Conservation (phyloP, 2,888 invertebrate genomes). For the Galeruca laticollis region DNA sequence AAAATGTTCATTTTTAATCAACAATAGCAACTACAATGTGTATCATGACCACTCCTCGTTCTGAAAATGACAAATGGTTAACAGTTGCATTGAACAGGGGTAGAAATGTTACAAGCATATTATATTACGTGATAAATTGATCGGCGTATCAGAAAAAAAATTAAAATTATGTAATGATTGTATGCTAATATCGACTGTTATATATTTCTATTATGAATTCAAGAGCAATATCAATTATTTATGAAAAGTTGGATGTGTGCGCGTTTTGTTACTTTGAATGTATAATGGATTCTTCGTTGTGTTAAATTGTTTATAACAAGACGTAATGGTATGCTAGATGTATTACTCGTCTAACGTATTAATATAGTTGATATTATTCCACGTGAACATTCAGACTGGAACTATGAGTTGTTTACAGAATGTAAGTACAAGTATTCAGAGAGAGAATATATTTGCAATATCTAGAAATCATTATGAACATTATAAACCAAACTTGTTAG, state of each 20-base stretch:
- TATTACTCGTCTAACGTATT: background rate
- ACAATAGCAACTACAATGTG: conserved; percentile 22
- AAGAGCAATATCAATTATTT: conserved; percentile 27
- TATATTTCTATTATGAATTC: conserved; percentile 29
- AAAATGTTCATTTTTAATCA: conserved; percentile 27
- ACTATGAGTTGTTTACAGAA: background rate
- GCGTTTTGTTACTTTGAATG: background rate
- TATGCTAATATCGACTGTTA: conserved; percentile 46
- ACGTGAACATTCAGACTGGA: background rate
- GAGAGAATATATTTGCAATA: background rate
- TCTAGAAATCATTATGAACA: too few species aligned
- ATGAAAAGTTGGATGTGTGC: conserved; percentile 6
- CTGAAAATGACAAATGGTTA: conserved; percentile 36
- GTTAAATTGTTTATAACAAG: conserved; percentile 9
- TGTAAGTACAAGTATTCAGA: background rate
- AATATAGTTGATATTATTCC: background rate
- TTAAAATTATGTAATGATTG: conserved; percentile 48
- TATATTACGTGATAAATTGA: conserved; percentile 27
- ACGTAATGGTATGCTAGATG: background rate
- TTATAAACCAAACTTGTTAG: too few species aligned
- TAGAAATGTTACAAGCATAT: conserved; percentile 27
- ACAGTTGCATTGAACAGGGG: conserved; percentile 34
- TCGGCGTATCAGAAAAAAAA: conserved; percentile 33
- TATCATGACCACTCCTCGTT: conserved; percentile 33
- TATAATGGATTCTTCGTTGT: conserved; percentile 5